Base-by-base conservation (phyloP, 2,797 vertebrate genomes). In the Pangasius mekongensis region DNA sequence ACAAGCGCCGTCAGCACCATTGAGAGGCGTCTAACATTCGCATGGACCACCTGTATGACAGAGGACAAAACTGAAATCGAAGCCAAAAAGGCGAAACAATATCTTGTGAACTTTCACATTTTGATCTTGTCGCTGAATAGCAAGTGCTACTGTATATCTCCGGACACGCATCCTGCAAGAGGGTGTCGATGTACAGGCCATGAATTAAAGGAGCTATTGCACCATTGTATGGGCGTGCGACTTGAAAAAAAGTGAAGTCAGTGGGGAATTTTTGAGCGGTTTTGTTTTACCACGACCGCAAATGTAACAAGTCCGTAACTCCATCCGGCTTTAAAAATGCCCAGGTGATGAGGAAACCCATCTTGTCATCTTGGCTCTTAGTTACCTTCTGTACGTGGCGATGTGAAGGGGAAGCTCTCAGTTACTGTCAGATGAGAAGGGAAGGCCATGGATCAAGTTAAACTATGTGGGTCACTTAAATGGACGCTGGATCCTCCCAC, bases 91-190 rank as follows among this genome's bases (percentile, higher is more conserved):
- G 43, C 58, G 78, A 91, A 76, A 85, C 83, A 43, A 91, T 91
- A 91, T 91, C 91, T 91, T 90, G 73, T 87, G 91, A 91, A 91
- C 91, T 91, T 91, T 91, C 91, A 87, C 91, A 89, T 91, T 89
- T 89, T 76, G 90, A 91, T 91, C 91, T 89, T 89, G 91, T 87
- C 90, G 39, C 89, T 89, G 91, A 87, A 91, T 91, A 89, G 90
- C 88, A 90, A 89, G 90, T 91, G 91, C 85, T 89, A 91, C 90
- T 64, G 89, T 91, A 90, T 88, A 91, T 91, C 90, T 87, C 83
- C 74, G 85, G 88, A 60, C 86, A 86, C 54, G 62, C 77, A 88
- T 88, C 85, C 82, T 83, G 88, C 82, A 83, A 60, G 64, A 64
- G 78, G 91, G 89, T 88, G 82, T 87, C 88, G 77, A 66, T 83